Evolutionary conservation across 2,113 vertebrate genomes (phyloP).

Genomic region (Anolis sagrei): DNA sequence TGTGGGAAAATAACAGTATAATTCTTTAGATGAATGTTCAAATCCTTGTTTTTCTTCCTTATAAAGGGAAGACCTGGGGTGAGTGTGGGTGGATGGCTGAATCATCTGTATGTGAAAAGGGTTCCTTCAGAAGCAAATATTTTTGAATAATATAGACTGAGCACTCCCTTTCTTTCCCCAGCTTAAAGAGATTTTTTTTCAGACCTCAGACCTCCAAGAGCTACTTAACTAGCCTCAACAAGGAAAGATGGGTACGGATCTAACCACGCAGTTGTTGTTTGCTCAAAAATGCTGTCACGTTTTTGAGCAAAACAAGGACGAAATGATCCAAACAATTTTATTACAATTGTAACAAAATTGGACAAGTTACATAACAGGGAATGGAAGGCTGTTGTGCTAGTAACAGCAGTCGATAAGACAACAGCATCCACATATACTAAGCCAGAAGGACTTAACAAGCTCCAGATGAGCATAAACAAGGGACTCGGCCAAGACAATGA

Average conservation of each 20-base stretch:
- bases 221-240: not conserved
- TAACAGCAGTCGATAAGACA: not conserved
- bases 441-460: conserved; percentile 12
- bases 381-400: not conserved
- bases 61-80: no score
- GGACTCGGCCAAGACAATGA: not conserved
- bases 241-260: not conserved
- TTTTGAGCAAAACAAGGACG: not conserved
- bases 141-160: not conserved
- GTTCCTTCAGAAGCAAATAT: not conserved
- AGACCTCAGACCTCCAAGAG: not conserved
- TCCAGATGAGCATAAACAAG: conserved; percentile 26
- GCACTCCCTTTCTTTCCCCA: not conserved
- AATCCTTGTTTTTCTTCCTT: no score
- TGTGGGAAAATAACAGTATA: no score
- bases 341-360: not conserved
- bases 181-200: not conserved
- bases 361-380: not conserved
- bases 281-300: not conserved
- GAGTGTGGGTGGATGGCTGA: not conserved
- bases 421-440: not conserved
- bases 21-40: no score
- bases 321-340: not conserved
- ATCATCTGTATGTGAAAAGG: not conserved
- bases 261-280: not conserved